Base-by-base conservation (phyloP, 2,797 vertebrate species). In the Argya squamiceps region DNA sequence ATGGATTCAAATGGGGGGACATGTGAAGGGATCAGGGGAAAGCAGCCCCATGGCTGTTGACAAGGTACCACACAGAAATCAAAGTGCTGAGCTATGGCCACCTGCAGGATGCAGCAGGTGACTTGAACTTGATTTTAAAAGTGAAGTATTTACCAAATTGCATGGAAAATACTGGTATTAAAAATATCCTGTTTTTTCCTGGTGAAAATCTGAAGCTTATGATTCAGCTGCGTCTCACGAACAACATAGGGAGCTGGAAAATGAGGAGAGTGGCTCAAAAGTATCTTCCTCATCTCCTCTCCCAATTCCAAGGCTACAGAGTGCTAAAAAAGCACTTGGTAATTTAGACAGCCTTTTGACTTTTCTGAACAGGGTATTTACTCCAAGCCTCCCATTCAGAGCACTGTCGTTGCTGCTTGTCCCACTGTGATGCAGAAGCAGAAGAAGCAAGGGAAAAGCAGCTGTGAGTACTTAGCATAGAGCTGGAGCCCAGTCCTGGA, bases 21-120 rank as follows among this genome's bases (percentile, higher is more conserved):
- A 47, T 32, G 53, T 76, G 77, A 68, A 69, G 46, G 44, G 88
- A 73, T 70, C 59, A 88, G 43, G 67, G 50, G 39, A 63, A 27
- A 74, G 24, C 63, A 83, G 52, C 24, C 30, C 36, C 9, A 0
- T 5, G 37, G 29, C 30, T 75, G 43, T 17, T 0, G 0, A 50
- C 21, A 18, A 7, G 39, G 15, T 43, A 21, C 32, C 1, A 1
- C 0, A 3, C 12, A 49, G 34, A 44, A 91, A 52, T 23, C 34
- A 17, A 71, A 60, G 27, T 53, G 27, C 44, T 78, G 82, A 92
- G 55, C 53, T 81, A 3, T 34, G 32, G 3, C 44, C 13, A 5
- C 18, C 2, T 64, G 37, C 39, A 65, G 50, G 32, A 90, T 3
- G 7, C 27, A 47, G 18, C 70, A 81, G 55, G 46, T 49, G 32